Evolutionary conservation across 2,888 invertebrate genomes (phyloP), one percentile per base, ranked within the genome.

Genomic region (Flexamia atlantica): DNA sequence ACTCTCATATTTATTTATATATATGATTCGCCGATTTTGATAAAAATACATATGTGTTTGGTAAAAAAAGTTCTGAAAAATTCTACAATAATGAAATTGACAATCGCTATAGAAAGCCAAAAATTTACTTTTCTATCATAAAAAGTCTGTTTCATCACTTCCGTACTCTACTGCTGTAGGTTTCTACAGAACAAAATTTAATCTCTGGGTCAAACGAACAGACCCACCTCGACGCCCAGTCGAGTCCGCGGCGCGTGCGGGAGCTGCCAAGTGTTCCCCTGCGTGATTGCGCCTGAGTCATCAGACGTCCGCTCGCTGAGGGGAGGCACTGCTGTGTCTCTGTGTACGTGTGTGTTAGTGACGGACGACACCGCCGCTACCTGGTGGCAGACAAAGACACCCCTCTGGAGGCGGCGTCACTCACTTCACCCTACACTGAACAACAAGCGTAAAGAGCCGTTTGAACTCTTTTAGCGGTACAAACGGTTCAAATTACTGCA

Each of bases 271-370:
- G 53, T 53, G 53, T 53, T 53, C 53, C 20, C 46, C 23, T 10
- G 53, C 53, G 53, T 53, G 53, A 53, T 53, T 53, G 53, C 53
- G 20, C 23, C 53, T 53, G 53, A 53, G 53, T 53, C 53, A 53
- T 53, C 53, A 53, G 53, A 46, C 46, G 36, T 46, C 17, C 46
- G 36, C 46, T 46, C 46, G 46, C 46, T 9, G 46, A 64, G 64
- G 64, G 64, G 64, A 64, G 64, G 25, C 28, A 28, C 9, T 28
- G 64, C 1, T 57, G 25, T 7, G 25, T 25, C 23, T 23, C 1
- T 57, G 23, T 7, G 7, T 57, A 23, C 12, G 57, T 57, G 57
- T 25, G 57, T 12, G 57, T 28, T 28, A 10, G 30, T 3, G 28
- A 28, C 12, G 64, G 10, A 23, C 53, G 53, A 53, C 53, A 53